Evolutionary conservation across 2,797 vertebrate genomes (phyloP), one percentile per base, ranked within the genome.

Genomic region (Ctenopoma kingsleyae): DNA sequence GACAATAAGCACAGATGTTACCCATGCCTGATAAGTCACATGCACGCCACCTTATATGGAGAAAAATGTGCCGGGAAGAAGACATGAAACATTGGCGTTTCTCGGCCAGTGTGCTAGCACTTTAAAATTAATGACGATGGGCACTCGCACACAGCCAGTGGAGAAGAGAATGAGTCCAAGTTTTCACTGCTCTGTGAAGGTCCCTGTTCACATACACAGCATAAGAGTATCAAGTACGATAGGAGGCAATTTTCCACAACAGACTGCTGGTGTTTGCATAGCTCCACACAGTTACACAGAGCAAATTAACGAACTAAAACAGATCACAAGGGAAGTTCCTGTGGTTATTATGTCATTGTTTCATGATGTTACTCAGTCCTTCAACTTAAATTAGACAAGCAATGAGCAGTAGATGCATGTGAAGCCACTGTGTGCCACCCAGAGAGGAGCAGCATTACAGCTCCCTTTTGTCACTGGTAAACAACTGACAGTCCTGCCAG

Each of bases 31-130:
- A 92, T 82, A 92, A 90, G 89, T 92, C 86, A 91, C 78, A 92
- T 88, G 87, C 87, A 81, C 79, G 67, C 83, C 80, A 90, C 95
- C 94, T 94, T 96, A 95, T 93, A 94, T 94, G 94, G 95, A 91
- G 88, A 95, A 91, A 93, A 95, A 93, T 91, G 87, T 85, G 78
- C 83, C 72, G 77, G 76, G 60, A 69, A 76, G 81, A 84, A 85
- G 87, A 92, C 91, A 89, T 81, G 89, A 93, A 89, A 92, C 89
- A 89, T 76, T 86, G 80, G 56, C 49, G 86, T 89, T 94, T 93
- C 86, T 84, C 81, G 53, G 84, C 69, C 80, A 70, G 81, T 8
- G 70, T 66, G 80, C 89, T 76, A 76, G 88, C 86, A 82, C 87
- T 91, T 84, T 56, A 91, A 87, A 87, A 79, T 83, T 88, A 89